These are phyloP conservation scores for Gasterosteus aculeatus DNA, from an alignment of 2,113 vertebrate genomes.

Conservation along the genomic window DNA sequence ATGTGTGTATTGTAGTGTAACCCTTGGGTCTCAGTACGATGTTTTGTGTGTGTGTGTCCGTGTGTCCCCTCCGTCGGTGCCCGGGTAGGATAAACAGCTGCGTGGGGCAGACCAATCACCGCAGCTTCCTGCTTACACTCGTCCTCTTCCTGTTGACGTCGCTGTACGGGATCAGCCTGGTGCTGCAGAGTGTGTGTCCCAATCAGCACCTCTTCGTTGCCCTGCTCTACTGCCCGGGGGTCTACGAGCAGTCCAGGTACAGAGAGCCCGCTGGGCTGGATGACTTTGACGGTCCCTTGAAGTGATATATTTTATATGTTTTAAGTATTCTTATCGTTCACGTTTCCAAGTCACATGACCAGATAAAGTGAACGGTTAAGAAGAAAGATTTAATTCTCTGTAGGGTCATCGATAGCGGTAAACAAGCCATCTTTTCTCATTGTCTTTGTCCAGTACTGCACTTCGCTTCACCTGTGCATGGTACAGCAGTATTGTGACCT, in stretches of 20 bases:
- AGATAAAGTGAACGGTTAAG: neutral
- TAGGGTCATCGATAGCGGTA: neutral
- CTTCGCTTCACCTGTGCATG: conserved; percentile 96
- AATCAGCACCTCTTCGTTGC: conserved; percentile 82
- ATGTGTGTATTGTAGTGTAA: conserved; percentile 49
- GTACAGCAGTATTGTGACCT: conserved; percentile 94
- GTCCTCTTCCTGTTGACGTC: conserved; percentile 91
- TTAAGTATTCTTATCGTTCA: neutral
- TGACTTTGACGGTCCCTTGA: neutral
- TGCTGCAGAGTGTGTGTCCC: conserved; percentile 88
- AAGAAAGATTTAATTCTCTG: neutral
- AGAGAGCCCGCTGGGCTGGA: neutral
- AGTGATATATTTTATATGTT: neutral
- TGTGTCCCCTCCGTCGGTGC: conserved; percentile 38
- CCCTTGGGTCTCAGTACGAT: conserved; percentile 51
- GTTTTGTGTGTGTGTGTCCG: conserved; percentile 50
- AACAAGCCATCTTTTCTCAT: neutral
- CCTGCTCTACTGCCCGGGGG: conserved; percentile 93
- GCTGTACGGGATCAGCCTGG: conserved; percentile 89
- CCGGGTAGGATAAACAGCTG: conserved; percentile 95
- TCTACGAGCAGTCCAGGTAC: conserved; percentile 93
- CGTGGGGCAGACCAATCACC: conserved; percentile 94
- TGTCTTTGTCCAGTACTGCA: conserved; percentile 82
- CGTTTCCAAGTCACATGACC: neutral
- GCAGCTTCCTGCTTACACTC: conserved; percentile 92